phyloP scores from a whole-genome alignment of 1,140 invertebrate genomes.

The Gryllus bimaculatus region DNA sequence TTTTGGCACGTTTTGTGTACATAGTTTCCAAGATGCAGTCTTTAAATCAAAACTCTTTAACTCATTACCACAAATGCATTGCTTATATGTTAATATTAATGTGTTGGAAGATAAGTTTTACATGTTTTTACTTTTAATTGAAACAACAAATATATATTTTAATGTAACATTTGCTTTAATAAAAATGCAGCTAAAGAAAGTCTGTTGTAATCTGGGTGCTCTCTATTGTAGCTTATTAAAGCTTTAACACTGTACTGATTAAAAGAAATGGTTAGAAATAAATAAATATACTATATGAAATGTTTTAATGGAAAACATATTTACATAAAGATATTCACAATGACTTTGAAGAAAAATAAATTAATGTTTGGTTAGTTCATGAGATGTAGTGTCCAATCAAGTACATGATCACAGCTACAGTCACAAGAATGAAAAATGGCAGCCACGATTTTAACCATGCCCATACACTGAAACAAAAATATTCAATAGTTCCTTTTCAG shows the following conservation, averaged over 20 bases:
- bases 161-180: neutral
- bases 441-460: slow-evolving; percentile 82
- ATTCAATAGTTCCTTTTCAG: no score
- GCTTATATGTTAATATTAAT: neutral
- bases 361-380: no score
- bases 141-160: neutral
- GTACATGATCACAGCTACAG: neutral
- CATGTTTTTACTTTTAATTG: no score
- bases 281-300: neutral
- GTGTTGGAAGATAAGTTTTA: no score
- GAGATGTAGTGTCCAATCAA: neutral
- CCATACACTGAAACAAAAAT: slow-evolving; percentile 48
- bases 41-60: neutral
- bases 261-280: neutral
- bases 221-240: neutral
- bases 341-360: neutral
- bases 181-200: neutral
- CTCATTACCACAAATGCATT: neutral
- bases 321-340: neutral
- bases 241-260: neutral
- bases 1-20: no score
- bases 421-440: slow-evolving; percentile 48
- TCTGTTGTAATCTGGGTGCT: neutral
- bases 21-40: no score
- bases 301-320: neutral